These are phyloP conservation scores for Aphaenogaster rudis DNA, from an alignment of 1,140 invertebrate species.

Conservation along the genomic window DNA sequence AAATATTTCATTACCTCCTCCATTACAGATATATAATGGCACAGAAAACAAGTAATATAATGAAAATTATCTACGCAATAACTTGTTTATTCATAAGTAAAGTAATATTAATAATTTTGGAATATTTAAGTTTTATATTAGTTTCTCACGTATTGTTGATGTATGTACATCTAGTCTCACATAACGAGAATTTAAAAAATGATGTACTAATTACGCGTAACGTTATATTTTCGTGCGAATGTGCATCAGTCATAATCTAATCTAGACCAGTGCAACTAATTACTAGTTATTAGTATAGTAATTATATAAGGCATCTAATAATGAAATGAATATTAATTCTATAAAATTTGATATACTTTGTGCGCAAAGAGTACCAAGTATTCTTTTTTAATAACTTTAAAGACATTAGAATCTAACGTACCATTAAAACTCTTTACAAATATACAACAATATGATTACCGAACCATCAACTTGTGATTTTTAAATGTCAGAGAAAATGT, in stretches of 20 bases:
- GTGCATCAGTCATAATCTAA: neutral
- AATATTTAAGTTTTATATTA: neutral
- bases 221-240: neutral
- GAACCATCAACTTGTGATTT: neutral
- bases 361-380: neutral
- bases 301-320: neutral
- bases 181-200: neutral
- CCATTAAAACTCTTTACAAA: neutral
- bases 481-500: neutral
- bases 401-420: neutral
- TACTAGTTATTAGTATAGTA: neutral
- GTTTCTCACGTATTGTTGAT: neutral
- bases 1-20: slow-evolving; percentile 27
- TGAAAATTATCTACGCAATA: neutral
- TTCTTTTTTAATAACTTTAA: neutral
- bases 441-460: neutral
- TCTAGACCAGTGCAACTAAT: neutral
- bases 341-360: neutral
- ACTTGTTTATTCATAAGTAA: slow-evolving; percentile 9
- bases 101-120: neutral
- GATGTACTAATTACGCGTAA: neutral
- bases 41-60: neutral
- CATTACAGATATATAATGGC: neutral
- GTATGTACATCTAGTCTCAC: neutral
- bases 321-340: slow-evolving; percentile 6